Conservation (phyloP, 1,140 invertebrate species). For the Mizuhopecten yessoensis region DNA sequence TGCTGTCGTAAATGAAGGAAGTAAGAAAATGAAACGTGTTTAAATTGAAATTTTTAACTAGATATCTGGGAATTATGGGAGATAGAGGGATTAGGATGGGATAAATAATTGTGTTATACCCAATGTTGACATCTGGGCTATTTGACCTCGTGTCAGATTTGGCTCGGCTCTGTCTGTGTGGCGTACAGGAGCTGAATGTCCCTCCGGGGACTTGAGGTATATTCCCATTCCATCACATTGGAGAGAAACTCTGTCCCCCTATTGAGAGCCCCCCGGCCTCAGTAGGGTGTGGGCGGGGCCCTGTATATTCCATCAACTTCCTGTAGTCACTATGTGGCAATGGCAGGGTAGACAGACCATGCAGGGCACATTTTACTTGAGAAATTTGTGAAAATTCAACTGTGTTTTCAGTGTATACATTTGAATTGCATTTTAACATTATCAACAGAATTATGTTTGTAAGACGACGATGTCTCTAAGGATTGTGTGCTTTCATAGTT, state of each 20-base stretch:
- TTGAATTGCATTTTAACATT: too few relatives aligned
- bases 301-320: conserved; percentile 65
- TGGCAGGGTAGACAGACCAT: conserved; percentile 63
- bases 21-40: too few relatives aligned
- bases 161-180: conserved; percentile 51
- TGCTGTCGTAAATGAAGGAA: too few relatives aligned
- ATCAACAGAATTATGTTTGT: too few relatives aligned
- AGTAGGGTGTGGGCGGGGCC: conserved; percentile 57
- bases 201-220: conserved; percentile 56
- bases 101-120: too few relatives aligned
- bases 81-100: too few relatives aligned
- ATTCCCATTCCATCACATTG: conserved; percentile 61
- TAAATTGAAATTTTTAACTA: too few relatives aligned
- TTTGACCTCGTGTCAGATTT: conserved; percentile 50
- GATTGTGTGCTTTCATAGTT: too few relatives aligned
- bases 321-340: conserved; percentile 55
- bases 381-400: too few relatives aligned
- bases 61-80: too few relatives aligned
- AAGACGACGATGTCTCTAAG: too few relatives aligned
- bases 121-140: conserved; percentile 29
- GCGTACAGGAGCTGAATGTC: conserved; percentile 62
- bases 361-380: conserved; percentile 63
- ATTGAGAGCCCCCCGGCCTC: conserved; percentile 30
- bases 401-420: too few relatives aligned
- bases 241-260: conserved; percentile 61